Percentiles rank a stretch among this genome's conserved stretches.
Evolutionary conservation across 2,888 invertebrate genomes (phyloP).

Genomic region (Tenthredo notha): DNA sequence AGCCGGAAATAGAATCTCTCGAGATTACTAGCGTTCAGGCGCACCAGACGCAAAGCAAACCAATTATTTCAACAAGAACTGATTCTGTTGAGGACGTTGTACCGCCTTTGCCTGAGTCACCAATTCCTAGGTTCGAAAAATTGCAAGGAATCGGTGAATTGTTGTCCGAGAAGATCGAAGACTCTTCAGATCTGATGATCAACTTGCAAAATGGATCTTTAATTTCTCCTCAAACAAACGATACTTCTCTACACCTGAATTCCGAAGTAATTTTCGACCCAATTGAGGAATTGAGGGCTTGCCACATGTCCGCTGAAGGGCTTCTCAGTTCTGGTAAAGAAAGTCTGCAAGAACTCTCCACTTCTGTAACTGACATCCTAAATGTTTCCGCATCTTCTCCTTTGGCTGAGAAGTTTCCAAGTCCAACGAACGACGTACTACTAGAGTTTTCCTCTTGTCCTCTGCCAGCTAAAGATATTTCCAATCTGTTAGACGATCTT

Average conservation of each 20-base stretch:
- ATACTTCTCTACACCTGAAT: not conserved
- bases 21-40: conserved; percentile 12
- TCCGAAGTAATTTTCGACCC: conserved; percentile 41
- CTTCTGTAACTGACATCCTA: conserved; percentile 31
- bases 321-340: conserved; percentile 15
- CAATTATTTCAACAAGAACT: conserved; percentile 33
- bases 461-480: conserved; percentile 14
- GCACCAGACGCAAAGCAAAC: conserved; percentile 49
- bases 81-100: conserved; percentile 60
- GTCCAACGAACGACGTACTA: conserved; percentile 23
- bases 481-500: conserved; percentile 31
- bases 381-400: not conserved
- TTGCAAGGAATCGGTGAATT: conserved; percentile 12
- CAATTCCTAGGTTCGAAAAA: conserved; percentile 58
- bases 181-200: not conserved
- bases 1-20: conserved; percentile 15
- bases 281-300: conserved; percentile 40
- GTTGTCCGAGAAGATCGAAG: conserved; percentile 20
- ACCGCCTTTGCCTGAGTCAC: conserved; percentile 65
- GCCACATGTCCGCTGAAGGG: conserved; percentile 22
- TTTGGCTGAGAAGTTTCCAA: not conserved
- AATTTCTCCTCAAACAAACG: not conserved
- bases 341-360: conserved; percentile 26
- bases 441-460: conserved; percentile 15
- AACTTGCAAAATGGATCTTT: not conserved